These are phyloP conservation scores for Eucera pruinosa DNA, from an alignment of 2,888 invertebrate genomes.

Conservation along the genomic window DNA sequence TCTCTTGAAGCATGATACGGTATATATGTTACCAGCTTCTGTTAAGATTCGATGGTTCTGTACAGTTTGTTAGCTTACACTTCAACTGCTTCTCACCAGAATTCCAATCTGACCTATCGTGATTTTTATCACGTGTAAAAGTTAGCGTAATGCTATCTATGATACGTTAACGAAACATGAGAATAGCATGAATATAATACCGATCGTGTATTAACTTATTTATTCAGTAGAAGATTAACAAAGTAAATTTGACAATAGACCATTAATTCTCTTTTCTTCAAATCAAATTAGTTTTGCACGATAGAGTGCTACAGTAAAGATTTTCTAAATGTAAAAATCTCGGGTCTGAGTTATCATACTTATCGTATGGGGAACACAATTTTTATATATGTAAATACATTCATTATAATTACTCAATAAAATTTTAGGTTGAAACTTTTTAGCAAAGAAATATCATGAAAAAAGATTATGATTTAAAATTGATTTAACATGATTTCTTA, in stretches of 20 bases:
- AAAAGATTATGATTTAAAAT: too few relatives aligned
- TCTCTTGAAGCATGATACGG: constrained; percentile 33
- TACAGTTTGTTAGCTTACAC: constrained; percentile 17
- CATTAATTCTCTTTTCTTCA: constrained; percentile 1
- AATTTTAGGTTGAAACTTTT: too few relatives aligned
- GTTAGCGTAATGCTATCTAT: constrained; percentile 2
- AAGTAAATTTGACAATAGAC: background rate
- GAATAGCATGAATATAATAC: constrained; percentile 15
- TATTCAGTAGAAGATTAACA: background rate
- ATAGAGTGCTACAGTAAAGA: constrained; percentile 8
- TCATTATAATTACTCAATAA: too few relatives aligned
- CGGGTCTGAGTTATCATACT: too few relatives aligned
- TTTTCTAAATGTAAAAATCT: too few relatives aligned
- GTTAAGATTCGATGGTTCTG: constrained; percentile 18
- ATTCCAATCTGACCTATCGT: constrained; percentile 3
- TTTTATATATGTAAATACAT: too few relatives aligned
- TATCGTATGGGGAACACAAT: too few relatives aligned
- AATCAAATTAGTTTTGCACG: constrained; percentile 17
- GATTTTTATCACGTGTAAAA: background rate
- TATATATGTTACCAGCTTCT: constrained; percentile 33
- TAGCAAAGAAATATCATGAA: too few relatives aligned
- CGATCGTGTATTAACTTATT: constrained; percentile 13
- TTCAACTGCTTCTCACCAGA: constrained; percentile 25
- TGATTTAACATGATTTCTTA: too few relatives aligned
- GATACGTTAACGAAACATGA: background rate